Base-by-base conservation (phyloP, 2,888 invertebrate species). In the Agapostemon virescens region DNA sequence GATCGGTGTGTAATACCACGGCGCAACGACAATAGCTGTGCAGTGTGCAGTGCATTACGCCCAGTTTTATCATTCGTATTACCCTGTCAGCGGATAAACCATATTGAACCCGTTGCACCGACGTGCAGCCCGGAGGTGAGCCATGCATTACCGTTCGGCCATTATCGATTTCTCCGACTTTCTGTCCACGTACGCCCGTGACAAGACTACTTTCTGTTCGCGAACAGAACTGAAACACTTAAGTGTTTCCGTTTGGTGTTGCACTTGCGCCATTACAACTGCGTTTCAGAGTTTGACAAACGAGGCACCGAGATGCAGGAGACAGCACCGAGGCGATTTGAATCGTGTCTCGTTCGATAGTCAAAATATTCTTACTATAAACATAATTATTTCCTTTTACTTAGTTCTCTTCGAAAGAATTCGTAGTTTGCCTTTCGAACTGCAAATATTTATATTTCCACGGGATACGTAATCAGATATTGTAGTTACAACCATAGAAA, bases 21-120 rank as follows among this genome's bases (percentile, higher is more conserved):
- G 45, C 66, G 77, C 67, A 58, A 58, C 70, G 69, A 79, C 82
- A 82, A 85, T 84, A 82, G 81, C 79, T 55, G 55, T 30, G 26
- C 26, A 26, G 26, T 17, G 70, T 20, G 40, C 73, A 49, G 26
- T 49, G 49, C 69, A 69, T 58, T 49, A 67, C 61, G 68, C 64
- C 13, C 73, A 33, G 74, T 81, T 85, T 85, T 85, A 84, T 84
- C 84, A 85, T 75, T 77, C 77, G 74, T 68, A 79, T 85, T 85
- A 81, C 81, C 76, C 78, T 82, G 85, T 85, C 85, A 71, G 77
- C 68, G 78, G 61, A 58, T 72, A 74, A 76, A 77, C 69, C 81
- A 49, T 84, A 74, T 68, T 74, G 79, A 61, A 68, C 74, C 38
- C 42, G 69, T 77, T 69, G 68, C 26, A 66, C 42, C 61, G 74